Conservation (phyloP, 2,797 vertebrate genomes). For the Triplophysa bombifrons region DNA sequence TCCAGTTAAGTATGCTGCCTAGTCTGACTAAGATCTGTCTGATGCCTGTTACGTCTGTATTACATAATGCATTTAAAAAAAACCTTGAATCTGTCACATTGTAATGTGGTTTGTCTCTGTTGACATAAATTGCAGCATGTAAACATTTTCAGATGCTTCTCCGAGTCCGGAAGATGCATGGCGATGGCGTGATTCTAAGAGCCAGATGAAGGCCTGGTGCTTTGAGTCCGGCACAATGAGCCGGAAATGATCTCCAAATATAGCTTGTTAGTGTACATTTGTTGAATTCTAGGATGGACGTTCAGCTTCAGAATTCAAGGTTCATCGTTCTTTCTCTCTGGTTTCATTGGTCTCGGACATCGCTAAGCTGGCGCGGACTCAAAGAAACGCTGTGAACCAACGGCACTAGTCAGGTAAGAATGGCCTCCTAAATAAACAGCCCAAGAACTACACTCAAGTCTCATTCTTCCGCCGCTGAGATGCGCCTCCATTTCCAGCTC, state of each 20-base stretch:
- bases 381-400: constrained; percentile 56
- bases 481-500: constrained; percentile 46
- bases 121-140: not conserved
- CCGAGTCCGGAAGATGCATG: not conserved
- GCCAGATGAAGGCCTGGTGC: not conserved
- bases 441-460: no score
- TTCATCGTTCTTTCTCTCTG: constrained; percentile 27
- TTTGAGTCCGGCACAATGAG: not conserved
- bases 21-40: not conserved
- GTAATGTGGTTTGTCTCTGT: not conserved
- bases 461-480: constrained; percentile 57
- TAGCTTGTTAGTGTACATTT: not conserved
- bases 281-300: not conserved
- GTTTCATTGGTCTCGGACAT: constrained; percentile 43
- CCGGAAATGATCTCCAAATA: not conserved
- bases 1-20: not conserved
- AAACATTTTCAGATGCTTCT: not conserved
- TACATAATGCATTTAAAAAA: not conserved
- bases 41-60: constrained; percentile 3
- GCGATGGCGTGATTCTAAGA: not conserved
- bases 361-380: constrained; percentile 57
- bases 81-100: not conserved
- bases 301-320: not conserved
- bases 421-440: constrained; percentile 55
- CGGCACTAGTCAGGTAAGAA: constrained; percentile 59